Base-by-base conservation (phyloP, 2,888 invertebrate species). In the Pollenia angustigena region DNA sequence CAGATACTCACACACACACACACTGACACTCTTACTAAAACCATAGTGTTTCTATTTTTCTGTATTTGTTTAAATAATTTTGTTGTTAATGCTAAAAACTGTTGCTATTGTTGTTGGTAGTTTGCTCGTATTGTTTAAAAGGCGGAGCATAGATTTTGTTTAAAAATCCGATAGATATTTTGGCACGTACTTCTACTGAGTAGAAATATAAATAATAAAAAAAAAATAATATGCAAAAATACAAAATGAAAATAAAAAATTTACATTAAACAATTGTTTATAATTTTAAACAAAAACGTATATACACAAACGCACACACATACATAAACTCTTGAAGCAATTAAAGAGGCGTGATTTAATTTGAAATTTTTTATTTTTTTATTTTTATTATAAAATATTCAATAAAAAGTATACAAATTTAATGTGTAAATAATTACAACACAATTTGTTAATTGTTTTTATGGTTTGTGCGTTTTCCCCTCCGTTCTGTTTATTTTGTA, bases 121-220 rank as follows among this genome's bases (percentile, higher is more conserved):
- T n/a, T 66, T 66, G 48, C n/a, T 56, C 12, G 16, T 60, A 44
- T 66, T 72, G 48, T 72, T 62, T 68, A 48, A 75, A 79, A 83
- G 86, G 86, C 86, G 86, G 86, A 64, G 86, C 86, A 80, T 83
- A 81, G 48, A 68, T 74, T 62, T 68, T 74, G 48, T 82, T 74
- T 40, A 52, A 54, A 71, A 62, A 71, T 66, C 23, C 54, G 6
- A 18, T 71, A 80, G 58, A 75, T 71, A 80, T 80, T 83, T 83
- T 80, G 86, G 80, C 86, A 86, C 82, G 86, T 83, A 81, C 83
- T 86, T 86, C 32, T 62, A 56, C 46, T 18, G 48, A 79, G 72
- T 64, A 64, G 54, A 64, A 69, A 18, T 12, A 64, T 48, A 71
- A 14, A 52, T 50, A 66, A 11, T 16, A 42, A 9, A 62, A 40